phyloP scores from a whole-genome alignment of 2,888 invertebrate species.

The Micoletzkya japonica region DNA sequence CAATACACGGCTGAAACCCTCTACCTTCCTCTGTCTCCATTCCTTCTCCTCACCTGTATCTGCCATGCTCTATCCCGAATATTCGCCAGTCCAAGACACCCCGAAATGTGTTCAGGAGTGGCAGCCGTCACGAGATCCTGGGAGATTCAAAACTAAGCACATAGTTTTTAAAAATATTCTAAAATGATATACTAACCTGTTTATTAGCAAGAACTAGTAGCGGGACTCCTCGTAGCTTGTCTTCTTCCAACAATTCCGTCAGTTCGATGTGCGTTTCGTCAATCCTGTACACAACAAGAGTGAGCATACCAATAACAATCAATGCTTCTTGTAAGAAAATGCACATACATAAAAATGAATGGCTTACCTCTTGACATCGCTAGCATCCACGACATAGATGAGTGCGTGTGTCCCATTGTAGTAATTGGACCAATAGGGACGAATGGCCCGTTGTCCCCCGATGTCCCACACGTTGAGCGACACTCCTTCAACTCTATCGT shows the following conservation, averaged over 20 bases:
- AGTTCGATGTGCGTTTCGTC: constrained; percentile 72
- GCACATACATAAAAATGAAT: too few relatives aligned
- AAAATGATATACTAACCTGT: constrained; percentile 69
- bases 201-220: constrained; percentile 94
- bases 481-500: neutral
- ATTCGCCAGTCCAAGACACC: constrained; percentile 66
- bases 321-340: too few relatives aligned
- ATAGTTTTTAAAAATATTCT: neutral
- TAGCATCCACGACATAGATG: constrained; percentile 96
- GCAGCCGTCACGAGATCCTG: constrained; percentile 77
- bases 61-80: constrained; percentile 87
- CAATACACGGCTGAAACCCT: constrained; percentile 75
- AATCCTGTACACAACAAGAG: constrained; percentile 38
- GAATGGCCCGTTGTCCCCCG: constrained; percentile 94
- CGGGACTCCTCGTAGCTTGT: constrained; percentile 86
- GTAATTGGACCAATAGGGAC: constrained; percentile 99
- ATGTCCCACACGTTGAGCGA: constrained; percentile 96
- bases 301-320: too few relatives aligned
- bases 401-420: constrained; percentile 64
- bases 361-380: constrained; percentile 79
- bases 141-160: neutral
- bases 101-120: constrained; percentile 77
- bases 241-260: constrained; percentile 86
- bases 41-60: constrained; percentile 74
- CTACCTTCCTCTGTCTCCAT: neutral